Base-by-base conservation (phyloP, 2,113 vertebrate genomes). In the Mionectes macconnelli region DNA sequence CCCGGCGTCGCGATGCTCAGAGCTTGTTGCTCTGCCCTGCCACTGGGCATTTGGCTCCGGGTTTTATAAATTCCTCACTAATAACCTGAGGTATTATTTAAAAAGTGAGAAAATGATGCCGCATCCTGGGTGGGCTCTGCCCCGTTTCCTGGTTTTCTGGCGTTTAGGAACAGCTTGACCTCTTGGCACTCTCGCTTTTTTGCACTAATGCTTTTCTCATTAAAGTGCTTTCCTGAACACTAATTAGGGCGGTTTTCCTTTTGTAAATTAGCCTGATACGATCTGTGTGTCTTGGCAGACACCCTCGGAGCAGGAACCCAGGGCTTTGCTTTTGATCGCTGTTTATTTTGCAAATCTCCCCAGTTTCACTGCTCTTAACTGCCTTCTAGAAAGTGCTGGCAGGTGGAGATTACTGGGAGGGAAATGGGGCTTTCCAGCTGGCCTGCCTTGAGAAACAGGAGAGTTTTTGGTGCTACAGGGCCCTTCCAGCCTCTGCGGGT, bases 211-310 rank as follows among this genome's bases (percentile, higher is more conserved):
- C 5, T 7, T 23, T 89, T 91, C 84, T 94, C 81, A 82, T 95
- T 95, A 94, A 79, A 84, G 77, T 35, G 57, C 72, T 95, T 96
- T 96, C 89, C 95, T 91, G 84, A 84, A 10, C 87, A 42, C 93
- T 96, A 97, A 96, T 96, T 89, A 85, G 53, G 66, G 90, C 5
- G 81, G 89, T 89, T 96, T 96, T 92, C 84, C 91, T 79, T 91
- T 89, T 93, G 91, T 95, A 87, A 96, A 95, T 95, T 82, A 96
- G 78, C 74, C 81, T 2, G 89, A 96, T 97, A 96, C 1, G 14
- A 96, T 96, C 96, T 96, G 91, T 89, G 84, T 75, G 73, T 87
- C 77, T 95, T 97, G 95, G 95, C 94, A 96, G 70, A 37, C 27
- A 6, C 83, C 68, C 73, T 93, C 64, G 0, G 73, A 94, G 62